Conservation (phyloP, 2,888 invertebrate species). For the Hypomecis atomaria region DNA sequence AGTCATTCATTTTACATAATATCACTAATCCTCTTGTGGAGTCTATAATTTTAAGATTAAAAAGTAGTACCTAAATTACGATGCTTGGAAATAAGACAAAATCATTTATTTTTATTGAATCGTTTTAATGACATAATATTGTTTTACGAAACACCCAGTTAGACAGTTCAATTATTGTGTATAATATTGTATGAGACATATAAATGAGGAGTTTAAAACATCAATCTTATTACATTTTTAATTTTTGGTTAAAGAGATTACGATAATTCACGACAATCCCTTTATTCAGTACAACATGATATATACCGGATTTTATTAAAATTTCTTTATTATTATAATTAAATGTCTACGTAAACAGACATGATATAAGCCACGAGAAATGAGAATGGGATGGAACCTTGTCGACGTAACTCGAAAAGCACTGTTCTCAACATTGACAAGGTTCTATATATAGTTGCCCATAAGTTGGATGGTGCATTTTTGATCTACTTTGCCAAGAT, state of each 20-base stretch:
- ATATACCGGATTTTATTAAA: slow-evolving; percentile 1
- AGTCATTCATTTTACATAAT: no score
- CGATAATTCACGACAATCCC: background rate
- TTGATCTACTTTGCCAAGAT: no score
- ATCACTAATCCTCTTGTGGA: no score
- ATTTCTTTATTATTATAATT: background rate
- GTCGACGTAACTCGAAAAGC: no score
- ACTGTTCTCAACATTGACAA: no score
- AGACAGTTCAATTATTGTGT: slow-evolving; percentile 43
- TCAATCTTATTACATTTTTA: slow-evolving; percentile 2
- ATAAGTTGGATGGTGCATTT: no score
- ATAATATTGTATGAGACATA: slow-evolving; percentile 6
- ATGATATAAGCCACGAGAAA: background rate
- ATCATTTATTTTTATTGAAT: background rate
- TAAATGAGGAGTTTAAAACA: slow-evolving; percentile 13
- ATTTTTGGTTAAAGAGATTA: background rate
- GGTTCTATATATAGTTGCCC: no score
- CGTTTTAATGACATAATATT: background rate
- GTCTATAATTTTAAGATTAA: no score
- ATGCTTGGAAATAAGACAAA: no score
- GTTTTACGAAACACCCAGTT: slow-evolving; percentile 54
- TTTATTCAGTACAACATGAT: slow-evolving; percentile 6
- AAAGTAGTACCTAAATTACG: no score
- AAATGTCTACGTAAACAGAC: slow-evolving; percentile 12
- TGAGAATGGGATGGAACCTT: no score